phyloP scores from a whole-genome alignment of 37 sponge, comb jelly and placozoan genomes.

The Crambe crambe region DNA sequence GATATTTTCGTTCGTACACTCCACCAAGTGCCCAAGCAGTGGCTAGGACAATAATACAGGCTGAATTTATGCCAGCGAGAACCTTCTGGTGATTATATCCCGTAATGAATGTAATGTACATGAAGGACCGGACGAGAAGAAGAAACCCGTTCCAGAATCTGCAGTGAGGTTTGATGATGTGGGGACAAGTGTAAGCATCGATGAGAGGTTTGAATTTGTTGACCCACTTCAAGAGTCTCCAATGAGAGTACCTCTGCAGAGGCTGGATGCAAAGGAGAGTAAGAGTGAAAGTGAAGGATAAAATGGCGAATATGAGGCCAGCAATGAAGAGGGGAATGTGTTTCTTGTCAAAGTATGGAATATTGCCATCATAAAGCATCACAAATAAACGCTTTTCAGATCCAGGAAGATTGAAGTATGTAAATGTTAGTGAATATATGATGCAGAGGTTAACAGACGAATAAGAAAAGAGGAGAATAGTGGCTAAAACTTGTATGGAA shows the following conservation, averaged over 20 bases:
- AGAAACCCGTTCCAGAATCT: constrained; percentile 30
- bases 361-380: constrained; percentile 10
- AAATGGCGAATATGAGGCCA: not conserved
- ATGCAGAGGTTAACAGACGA: not conserved
- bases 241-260: not conserved
- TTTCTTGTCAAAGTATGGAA: not conserved
- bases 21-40: not conserved
- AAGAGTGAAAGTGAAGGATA: not conserved
- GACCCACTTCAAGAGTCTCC: constrained; percentile 9
- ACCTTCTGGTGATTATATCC: not conserved
- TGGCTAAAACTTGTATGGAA: constrained; percentile 7
- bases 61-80: not conserved
- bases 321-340: constrained; percentile 1
- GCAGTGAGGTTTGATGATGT: not conserved
- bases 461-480: constrained; percentile 12
- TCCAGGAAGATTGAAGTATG: not conserved
- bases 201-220: constrained; percentile 16
- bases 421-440: not conserved
- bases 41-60: not conserved
- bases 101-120: not conserved
- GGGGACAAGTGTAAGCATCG: constrained; percentile 30
- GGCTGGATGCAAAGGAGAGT: constrained; percentile 17
- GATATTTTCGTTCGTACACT: not conserved
- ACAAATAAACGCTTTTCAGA: not conserved
- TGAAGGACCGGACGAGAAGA: not conserved